Evolutionary conservation across 2,888 invertebrate genomes (phyloP).

Genomic region (Epinotia nisella): DNA sequence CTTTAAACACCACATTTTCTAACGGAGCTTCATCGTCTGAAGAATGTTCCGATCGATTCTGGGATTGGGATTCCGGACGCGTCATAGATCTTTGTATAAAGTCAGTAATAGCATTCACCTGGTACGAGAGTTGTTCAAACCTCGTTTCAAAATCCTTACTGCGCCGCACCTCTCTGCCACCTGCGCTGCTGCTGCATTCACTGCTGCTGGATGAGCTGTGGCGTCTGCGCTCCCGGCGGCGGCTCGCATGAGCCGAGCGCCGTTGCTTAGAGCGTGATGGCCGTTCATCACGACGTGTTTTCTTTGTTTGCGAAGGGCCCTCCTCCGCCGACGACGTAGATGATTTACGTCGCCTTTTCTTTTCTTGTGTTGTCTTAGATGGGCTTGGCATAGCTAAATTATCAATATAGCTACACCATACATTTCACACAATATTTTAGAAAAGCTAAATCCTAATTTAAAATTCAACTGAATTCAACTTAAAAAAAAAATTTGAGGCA

Average conservation of each 20-base stretch:
- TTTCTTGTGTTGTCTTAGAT: background rate
- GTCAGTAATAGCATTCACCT: constrained; percentile 14
- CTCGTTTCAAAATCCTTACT: constrained; percentile 2
- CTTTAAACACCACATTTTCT: constrained; percentile 11
- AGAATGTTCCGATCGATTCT: constrained; percentile 4
- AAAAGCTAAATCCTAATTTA: no score
- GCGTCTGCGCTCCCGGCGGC: background rate
- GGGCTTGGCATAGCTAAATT: background rate
- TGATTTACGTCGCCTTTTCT: background rate
- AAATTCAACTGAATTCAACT: no score
- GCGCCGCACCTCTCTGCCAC: background rate
- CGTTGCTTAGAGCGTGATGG: constrained; percentile 1
- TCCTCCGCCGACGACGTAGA: background rate
- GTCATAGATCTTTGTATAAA: constrained; percentile 7
- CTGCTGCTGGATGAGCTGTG: background rate
- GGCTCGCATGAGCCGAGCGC: background rate
- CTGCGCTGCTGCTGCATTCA: background rate
- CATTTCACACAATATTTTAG: no score
- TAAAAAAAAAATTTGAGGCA: no score
- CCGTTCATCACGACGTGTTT: no score
- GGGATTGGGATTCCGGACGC: background rate
- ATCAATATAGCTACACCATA: background rate
- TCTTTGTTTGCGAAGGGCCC: no score
- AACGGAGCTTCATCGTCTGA: constrained; percentile 10
- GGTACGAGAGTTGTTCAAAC: constrained; percentile 18